Percentiles rank a stretch among this genome's conserved stretches.
Conservation (phyloP, 92 coral and sea anemone genomes). For the Palythoa caribaeorum region DNA sequence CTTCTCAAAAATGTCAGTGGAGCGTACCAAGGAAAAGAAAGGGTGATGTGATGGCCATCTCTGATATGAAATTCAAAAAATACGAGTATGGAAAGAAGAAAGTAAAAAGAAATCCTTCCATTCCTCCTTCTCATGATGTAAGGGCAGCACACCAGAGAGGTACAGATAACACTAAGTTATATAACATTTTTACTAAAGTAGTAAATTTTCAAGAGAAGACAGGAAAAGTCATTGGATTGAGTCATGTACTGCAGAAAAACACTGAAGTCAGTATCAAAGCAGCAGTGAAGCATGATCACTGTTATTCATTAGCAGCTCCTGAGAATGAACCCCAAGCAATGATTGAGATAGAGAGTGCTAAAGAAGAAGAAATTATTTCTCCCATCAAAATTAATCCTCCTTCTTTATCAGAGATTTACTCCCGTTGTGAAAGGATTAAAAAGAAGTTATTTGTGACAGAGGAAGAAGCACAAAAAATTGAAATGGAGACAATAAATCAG, state of each 20-base stretch:
- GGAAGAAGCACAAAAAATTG: constrained; percentile 19
- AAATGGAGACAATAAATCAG: constrained; percentile 39
- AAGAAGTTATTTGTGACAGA: constrained; percentile 15
- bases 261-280: constrained; percentile 17
- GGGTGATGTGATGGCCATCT: neutral
- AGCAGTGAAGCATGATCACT: constrained; percentile 34
- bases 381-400: constrained; percentile 41
- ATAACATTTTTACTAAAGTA: neutral
- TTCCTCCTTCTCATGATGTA: neutral
- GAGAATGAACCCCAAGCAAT: constrained; percentile 29
- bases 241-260: constrained; percentile 29
- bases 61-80: constrained; percentile 1
- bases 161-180: neutral
- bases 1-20: too few relatives aligned
- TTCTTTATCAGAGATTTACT: constrained; percentile 11
- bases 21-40: too few relatives aligned
- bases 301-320: constrained; percentile 29
- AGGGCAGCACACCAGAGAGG: constrained; percentile 18
- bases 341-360: constrained; percentile 26
- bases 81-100: constrained; percentile 4
- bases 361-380: constrained; percentile 29
- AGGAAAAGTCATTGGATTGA: constrained; percentile 44
- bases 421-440: constrained; percentile 29
- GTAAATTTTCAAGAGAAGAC: neutral
- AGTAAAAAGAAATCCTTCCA: neutral